These are phyloP conservation scores for Falco cherrug DNA, from an alignment of 2,797 vertebrate species.

Conservation along the genomic window DNA sequence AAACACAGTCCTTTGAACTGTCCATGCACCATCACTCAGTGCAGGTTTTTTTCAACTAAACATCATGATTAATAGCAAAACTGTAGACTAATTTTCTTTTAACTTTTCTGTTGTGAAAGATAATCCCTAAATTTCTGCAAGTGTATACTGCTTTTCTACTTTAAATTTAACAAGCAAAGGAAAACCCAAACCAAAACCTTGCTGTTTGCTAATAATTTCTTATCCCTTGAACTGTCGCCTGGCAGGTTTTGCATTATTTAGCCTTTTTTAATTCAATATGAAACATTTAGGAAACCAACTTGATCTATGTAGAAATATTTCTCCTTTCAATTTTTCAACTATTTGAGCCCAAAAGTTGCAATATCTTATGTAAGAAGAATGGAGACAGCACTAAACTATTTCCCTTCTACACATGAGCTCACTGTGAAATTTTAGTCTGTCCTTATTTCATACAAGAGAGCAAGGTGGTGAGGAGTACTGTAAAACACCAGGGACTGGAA, in stretches of 20 bases:
- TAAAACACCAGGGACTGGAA: constrained; percentile 40
- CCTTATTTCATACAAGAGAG: constrained; percentile 13
- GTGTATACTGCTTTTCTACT: background rate
- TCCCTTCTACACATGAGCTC: background rate
- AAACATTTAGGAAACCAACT: background rate
- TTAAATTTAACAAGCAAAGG: background rate
- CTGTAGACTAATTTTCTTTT: background rate
- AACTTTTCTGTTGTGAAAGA: background rate
- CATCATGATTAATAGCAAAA: background rate
- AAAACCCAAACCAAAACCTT: background rate
- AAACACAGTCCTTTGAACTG: background rate
- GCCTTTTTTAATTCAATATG: background rate
- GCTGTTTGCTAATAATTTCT: background rate
- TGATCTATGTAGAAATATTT: background rate
- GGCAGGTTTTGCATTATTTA: background rate
- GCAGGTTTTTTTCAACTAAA: background rate
- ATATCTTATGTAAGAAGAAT: background rate
- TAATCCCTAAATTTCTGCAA: background rate
- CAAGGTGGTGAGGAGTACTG: background rate
- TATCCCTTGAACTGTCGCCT: background rate
- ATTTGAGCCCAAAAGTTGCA: background rate
- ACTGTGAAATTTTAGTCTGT: constrained; percentile 38
- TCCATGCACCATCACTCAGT: background rate
- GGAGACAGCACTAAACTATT: background rate
- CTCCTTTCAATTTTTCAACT: background rate